Evolutionary conservation across 2,888 invertebrate species (phyloP), one percentile per base, ranked within the genome.

Genomic region (Tubulanus polymorphus): DNA sequence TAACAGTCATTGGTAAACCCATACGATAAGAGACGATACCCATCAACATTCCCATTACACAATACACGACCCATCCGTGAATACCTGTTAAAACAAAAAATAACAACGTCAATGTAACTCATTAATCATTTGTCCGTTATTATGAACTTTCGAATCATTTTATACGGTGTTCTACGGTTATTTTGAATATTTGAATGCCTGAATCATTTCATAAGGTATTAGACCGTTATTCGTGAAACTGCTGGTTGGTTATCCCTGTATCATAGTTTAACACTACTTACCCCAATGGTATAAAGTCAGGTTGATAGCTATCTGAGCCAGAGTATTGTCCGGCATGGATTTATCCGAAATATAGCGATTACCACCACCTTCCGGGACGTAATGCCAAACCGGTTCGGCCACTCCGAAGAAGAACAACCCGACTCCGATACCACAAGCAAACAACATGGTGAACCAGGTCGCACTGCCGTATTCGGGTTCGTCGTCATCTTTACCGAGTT

Each of bases 371-470:
- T 23, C 12, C 56, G 35, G 27, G 47, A 27, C 47, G 54, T 59
- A 59, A 29, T 59, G 59, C 20, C 20, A 56, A 6, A 60, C 48
- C 15, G 59, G 59, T 53, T 59, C 59, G 12, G 59, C 59, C 30
- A 59, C 60, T 48, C 60, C 60, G 49, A 55, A 61, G 27, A 51
- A 59, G 32, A 59, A 54, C 48, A 59, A 25, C 12, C 59, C 59
- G 18, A 54, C 46, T 6, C 59, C 59, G 32, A 59, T 57, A 6
- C 59, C 59, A 26, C 59, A 59, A 12, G 60, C 59, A 28, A 59
- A 59, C 26, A 59, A 50, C 59, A 59, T 59, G 10, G 59, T 55
- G 29, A 61, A 61, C 27, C 51, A 59, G 8, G 48, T 52, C 15
- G 37, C 25, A 30, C 61, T 49, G 32, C 48, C 55, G 37, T 50